Evolutionary conservation across 1,140 invertebrate genomes (phyloP).

Genomic region (Drosophila parvula): DNA sequence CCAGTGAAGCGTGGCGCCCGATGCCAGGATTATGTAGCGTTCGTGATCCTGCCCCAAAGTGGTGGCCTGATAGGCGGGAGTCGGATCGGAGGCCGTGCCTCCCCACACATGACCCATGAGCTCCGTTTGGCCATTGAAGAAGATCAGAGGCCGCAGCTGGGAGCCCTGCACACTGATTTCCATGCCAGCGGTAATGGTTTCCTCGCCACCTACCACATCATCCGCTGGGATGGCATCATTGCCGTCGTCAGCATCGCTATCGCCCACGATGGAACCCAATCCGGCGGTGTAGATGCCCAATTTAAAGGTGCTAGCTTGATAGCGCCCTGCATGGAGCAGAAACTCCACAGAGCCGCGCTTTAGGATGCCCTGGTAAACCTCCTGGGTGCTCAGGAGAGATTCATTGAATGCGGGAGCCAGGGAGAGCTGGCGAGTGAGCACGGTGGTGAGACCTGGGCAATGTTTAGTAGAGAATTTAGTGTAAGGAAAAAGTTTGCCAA

Average conservation of each 20-base stretch:
- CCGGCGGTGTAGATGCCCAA: conserved; percentile 93
- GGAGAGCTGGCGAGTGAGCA: conserved; percentile 87
- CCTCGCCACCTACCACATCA: conserved; percentile 85
- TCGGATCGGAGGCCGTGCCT: conserved; percentile 91
- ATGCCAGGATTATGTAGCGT: conserved; percentile 88
- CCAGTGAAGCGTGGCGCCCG: conserved; percentile 90
- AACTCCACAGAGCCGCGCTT: conserved; percentile 91
- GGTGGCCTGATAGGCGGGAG: conserved; percentile 91
- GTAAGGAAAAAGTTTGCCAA: too few relatives aligned
- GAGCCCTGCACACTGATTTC: conserved; percentile 91
- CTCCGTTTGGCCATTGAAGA: conserved; percentile 93
- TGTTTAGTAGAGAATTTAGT: background rate
- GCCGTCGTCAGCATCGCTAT: conserved; percentile 85
- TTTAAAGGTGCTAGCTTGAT: conserved; percentile 86
- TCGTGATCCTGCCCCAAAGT: conserved; percentile 90
- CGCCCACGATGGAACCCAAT: conserved; percentile 88
- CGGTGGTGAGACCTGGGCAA: conserved; percentile 87
- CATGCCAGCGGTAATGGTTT: conserved; percentile 92
- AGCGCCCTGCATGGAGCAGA: conserved; percentile 85
- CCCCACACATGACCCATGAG: conserved; percentile 96
- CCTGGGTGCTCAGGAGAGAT: conserved; percentile 89
- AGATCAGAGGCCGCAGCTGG: conserved; percentile 91
- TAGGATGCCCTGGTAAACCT: conserved; percentile 89
- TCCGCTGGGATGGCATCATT: conserved; percentile 84
- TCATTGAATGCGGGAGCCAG: conserved; percentile 87